These are phyloP conservation scores for Panonychus citri DNA, from an alignment of 1,140 invertebrate species.

Conservation along the genomic window DNA sequence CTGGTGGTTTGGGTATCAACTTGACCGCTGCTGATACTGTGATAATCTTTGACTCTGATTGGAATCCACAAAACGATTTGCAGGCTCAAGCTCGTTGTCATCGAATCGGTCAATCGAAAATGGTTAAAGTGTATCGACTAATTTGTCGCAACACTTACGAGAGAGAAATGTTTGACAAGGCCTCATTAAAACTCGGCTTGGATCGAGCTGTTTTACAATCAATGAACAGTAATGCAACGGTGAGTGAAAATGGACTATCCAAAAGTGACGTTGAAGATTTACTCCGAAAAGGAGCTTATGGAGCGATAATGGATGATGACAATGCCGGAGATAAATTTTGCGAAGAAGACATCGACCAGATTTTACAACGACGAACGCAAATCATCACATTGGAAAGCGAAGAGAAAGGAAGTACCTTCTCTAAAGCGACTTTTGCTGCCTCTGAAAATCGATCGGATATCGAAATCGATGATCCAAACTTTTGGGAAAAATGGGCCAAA, in stretches of 20 bases:
- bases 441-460: slow-evolving; percentile 84
- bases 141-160: slow-evolving; percentile 96
- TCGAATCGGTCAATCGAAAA: slow-evolving; percentile 94
- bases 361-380: slow-evolving; percentile 75
- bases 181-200: slow-evolving; percentile 84
- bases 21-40: slow-evolving; percentile 98
- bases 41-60: slow-evolving; percentile 98
- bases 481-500: slow-evolving; percentile 99
- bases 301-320: slow-evolving; percentile 97
- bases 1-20: slow-evolving; percentile 92
- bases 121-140: slow-evolving; percentile 94
- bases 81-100: slow-evolving; percentile 93
- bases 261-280: slow-evolving; percentile 99
- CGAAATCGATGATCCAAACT: slow-evolving; percentile 95
- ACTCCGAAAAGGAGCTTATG: slow-evolving; percentile 78
- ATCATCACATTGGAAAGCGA: slow-evolving; percentile 92
- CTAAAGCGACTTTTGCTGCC: slow-evolving; percentile 93
- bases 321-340: slow-evolving; percentile 97
- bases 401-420: slow-evolving; percentile 88
- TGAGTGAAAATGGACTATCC: slow-evolving; percentile 38
- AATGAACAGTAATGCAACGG: slow-evolving; percentile 50
- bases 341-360: slow-evolving; percentile 99
- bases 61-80: slow-evolving; percentile 85
- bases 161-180: slow-evolving; percentile 99
- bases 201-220: slow-evolving; percentile 98